Evolutionary conservation across 1,140 invertebrate species (phyloP).

Genomic region (Microplitis mediator): DNA sequence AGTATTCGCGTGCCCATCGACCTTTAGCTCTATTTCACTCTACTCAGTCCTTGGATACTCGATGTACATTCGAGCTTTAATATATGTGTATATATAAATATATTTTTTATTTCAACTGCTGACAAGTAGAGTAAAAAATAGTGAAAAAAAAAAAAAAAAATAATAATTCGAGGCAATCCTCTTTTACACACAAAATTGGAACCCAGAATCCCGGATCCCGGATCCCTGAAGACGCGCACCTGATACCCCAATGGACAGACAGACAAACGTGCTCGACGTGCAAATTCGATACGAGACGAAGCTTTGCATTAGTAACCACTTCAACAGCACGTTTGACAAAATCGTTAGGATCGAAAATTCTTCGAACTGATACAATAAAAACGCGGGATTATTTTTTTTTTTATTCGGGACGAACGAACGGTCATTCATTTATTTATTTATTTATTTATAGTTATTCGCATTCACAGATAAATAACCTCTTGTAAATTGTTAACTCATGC

Average conservation of each 20-base stretch:
- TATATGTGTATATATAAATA: not conserved
- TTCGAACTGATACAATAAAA: not conserved
- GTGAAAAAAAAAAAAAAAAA: slow-evolving; percentile 13
- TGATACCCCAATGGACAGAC: slow-evolving; percentile 25
- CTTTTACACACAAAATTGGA: slow-evolving; percentile 8
- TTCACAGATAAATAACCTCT: too few species aligned
- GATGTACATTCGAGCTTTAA: too few species aligned
- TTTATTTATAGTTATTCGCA: too few species aligned
- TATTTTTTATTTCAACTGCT: not conserved
- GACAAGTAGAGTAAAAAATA: slow-evolving; percentile 11
- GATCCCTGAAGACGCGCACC: slow-evolving; percentile 27
- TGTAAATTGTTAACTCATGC: too few species aligned
- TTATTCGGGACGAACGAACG: too few species aligned
- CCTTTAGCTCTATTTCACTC: slow-evolving; percentile 1
- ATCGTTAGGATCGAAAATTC: slow-evolving; percentile 9
- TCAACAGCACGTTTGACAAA: slow-evolving; percentile 4
- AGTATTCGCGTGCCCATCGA: slow-evolving; percentile 15
- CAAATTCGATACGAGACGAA: slow-evolving; percentile 20
- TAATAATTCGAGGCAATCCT: slow-evolving; percentile 28
- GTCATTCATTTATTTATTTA: too few species aligned
- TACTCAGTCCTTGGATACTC: too few species aligned
- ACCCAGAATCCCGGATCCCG: not conserved
- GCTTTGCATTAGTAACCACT: slow-evolving; percentile 34
- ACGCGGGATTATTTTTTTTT: too few species aligned
- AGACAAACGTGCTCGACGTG: slow-evolving; percentile 28